phyloP scores from a whole-genome alignment of 2,888 invertebrate genomes.

The Pycnomerus fuliginosus region DNA sequence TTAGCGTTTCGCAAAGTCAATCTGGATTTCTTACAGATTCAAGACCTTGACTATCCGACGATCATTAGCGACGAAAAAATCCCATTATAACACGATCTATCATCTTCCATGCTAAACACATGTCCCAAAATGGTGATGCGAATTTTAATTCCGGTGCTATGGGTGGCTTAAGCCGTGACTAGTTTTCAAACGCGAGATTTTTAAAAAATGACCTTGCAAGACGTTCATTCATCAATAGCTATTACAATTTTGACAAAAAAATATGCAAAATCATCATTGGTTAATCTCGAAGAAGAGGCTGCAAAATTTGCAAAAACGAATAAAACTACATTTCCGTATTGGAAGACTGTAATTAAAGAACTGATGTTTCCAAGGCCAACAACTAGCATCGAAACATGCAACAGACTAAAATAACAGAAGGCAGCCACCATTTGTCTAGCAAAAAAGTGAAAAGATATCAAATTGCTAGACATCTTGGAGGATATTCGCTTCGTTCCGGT shows the following conservation, averaged over 20 bases:
- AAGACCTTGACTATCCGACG: too few species aligned
- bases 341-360: conserved; percentile 26
- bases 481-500: conserved; percentile 32
- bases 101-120: conserved; percentile 6
- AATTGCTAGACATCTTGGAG: too few species aligned
- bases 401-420: conserved; percentile 22
- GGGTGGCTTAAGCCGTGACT: conserved; percentile 4
- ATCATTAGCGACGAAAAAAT: conserved; percentile 14
- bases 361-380: conserved; percentile 31
- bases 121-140: conserved; percentile 4
- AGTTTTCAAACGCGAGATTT: conserved; percentile 6
- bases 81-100: conserved; percentile 13
- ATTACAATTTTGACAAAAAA: conserved; percentile 4
- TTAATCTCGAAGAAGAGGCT: not conserved
- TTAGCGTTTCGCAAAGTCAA: too few species aligned
- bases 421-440: conserved; percentile 16
- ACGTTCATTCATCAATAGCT: conserved; percentile 12
- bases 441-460: too few species aligned
- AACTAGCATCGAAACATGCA: conserved; percentile 30
- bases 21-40: too few species aligned
- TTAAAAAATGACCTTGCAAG: conserved; percentile 11
- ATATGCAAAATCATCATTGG: conserved; percentile 1
- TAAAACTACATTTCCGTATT: conserved; percentile 26
- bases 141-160: conserved; percentile 10
- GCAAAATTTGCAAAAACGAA: conserved; percentile 14